Conservation (phyloP, 2,113 vertebrate species). For the Coptodon bakossiorum region DNA sequence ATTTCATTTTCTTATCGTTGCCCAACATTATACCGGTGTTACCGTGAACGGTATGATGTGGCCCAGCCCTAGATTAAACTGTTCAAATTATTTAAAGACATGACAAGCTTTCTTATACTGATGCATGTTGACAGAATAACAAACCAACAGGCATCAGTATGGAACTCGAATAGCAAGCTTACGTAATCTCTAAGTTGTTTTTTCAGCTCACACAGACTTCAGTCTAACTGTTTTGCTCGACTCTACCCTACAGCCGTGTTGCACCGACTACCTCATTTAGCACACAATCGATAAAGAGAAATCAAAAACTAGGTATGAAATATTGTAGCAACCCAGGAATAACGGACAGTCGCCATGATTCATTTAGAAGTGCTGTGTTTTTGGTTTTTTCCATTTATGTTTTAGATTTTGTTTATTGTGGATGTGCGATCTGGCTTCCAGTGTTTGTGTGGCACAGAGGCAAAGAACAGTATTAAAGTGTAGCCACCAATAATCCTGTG, state of each 20-base stretch:
- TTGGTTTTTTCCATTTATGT: not conserved
- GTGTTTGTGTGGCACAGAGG: not conserved
- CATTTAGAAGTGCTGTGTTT: not conserved
- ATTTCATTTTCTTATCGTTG: not conserved
- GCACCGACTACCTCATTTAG: not conserved
- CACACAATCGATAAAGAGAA: not conserved
- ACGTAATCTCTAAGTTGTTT: not conserved
- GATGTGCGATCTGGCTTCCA: not conserved
- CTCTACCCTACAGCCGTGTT: not conserved
- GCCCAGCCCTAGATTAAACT: not conserved
- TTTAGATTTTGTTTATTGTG: accelerated
- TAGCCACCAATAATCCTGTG: not conserved
- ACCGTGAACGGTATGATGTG: not conserved
- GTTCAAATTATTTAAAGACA: not conserved
- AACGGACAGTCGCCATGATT: not conserved
- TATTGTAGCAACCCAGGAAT: not conserved
- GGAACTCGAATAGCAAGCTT: not conserved
- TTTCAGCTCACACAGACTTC: not conserved
- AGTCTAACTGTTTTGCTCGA: not conserved
- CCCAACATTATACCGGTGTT: not conserved
- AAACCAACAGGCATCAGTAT: not conserved
- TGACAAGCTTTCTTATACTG: not conserved
- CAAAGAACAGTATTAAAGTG: not conserved
- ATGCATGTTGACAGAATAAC: not conserved
- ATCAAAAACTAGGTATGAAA: not conserved